phyloP scores from a whole-genome alignment of 2,113 vertebrate genomes.

The Oriolus oriolus region DNA sequence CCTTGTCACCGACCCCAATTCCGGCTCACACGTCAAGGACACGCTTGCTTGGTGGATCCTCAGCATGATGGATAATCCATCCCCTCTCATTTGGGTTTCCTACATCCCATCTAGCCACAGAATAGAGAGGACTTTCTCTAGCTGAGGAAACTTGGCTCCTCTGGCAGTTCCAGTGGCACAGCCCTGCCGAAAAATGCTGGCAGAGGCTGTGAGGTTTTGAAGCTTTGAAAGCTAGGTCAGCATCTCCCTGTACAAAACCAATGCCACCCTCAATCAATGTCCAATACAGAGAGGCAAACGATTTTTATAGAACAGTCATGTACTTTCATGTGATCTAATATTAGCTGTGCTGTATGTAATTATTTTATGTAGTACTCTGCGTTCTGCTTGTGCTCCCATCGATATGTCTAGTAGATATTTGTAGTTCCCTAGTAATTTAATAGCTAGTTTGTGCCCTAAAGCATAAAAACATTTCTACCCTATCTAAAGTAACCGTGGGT shows the following conservation, averaged over 20 bases:
- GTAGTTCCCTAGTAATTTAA: conserved; percentile 68
- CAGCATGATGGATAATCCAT: background rate
- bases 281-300: conserved; percentile 4
- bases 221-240: background rate
- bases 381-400: conserved; percentile 54
- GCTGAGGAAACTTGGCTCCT: conserved; percentile 8
- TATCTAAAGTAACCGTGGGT: conserved; percentile 68
- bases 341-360: conserved; percentile 59
- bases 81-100: background rate
- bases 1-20: conserved; percentile 63
- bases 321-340: conserved; percentile 62
- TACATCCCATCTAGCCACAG: background rate
- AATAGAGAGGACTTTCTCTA: background rate
- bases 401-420: conserved; percentile 66
- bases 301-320: conserved; percentile 42
- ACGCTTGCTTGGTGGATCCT: background rate
- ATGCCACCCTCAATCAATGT: background rate
- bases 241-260: background rate
- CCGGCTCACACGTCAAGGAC: conserved; percentile 46
- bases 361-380: conserved; percentile 62
- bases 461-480: conserved; percentile 66
- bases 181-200: background rate
- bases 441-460: conserved; percentile 65
- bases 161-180: background rate
- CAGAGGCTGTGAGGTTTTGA: background rate